phyloP scores from a whole-genome alignment of 2,888 invertebrate genomes.

The Thyatira batis region DNA sequence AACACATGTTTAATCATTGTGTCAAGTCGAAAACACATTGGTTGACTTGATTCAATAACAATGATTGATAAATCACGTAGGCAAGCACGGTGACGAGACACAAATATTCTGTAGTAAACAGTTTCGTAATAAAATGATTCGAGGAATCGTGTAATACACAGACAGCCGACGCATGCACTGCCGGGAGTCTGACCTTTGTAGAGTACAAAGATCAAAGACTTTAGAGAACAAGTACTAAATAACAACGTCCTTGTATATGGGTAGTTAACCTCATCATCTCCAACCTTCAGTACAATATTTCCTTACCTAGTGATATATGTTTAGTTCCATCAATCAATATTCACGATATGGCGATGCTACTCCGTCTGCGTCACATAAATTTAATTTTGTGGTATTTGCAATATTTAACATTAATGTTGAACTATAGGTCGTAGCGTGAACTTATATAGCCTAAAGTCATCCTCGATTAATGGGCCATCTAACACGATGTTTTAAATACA shows the following conservation, averaged over 20 bases:
- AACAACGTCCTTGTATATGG: background rate
- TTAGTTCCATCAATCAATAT: too few relatives aligned
- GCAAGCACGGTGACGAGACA: slow-evolving; percentile 17
- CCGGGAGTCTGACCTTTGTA: slow-evolving; percentile 1
- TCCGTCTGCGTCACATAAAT: too few relatives aligned
- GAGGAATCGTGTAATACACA: slow-evolving; percentile 6
- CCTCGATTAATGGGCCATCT: too few relatives aligned
- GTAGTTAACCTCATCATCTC: background rate
- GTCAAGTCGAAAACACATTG: slow-evolving; percentile 17
- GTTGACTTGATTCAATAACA: slow-evolving; percentile 29
- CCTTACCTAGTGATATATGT: background rate
- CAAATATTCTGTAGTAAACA: slow-evolving; percentile 13
- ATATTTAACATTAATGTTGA: too few relatives aligned
- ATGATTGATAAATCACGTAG: slow-evolving; percentile 48
- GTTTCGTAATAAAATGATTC: slow-evolving; percentile 16
- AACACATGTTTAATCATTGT: slow-evolving; percentile 24
- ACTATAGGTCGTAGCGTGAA: too few relatives aligned
- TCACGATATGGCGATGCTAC: too few relatives aligned
- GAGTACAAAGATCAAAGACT: background rate
- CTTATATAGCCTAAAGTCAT: too few relatives aligned
- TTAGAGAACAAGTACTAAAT: background rate
- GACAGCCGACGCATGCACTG: slow-evolving; percentile 1
- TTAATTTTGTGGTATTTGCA: too few relatives aligned
- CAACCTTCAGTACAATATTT: background rate
- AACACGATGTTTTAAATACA: too few relatives aligned